Evolutionary conservation across 2,797 vertebrate species (phyloP).

Genomic region (Danio tinwini): DNA sequence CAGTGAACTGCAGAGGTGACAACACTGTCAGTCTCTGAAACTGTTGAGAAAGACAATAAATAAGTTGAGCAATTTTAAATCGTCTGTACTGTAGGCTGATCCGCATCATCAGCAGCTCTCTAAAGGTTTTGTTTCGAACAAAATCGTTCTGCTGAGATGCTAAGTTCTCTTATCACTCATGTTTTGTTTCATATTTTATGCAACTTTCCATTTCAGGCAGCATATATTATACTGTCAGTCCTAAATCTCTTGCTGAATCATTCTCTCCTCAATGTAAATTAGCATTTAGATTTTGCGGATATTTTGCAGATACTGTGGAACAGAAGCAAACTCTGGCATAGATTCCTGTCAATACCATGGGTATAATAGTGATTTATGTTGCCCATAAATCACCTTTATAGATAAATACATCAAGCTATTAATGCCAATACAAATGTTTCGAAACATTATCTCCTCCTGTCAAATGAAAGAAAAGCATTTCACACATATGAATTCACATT

Average conservation of each 20-base stretch:
- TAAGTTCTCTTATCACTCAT: constrained; percentile 6
- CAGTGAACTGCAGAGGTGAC: constrained; percentile 4
- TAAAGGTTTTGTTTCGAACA: background rate
- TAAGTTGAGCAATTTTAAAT: constrained; percentile 18
- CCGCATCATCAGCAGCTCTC: constrained; percentile 30
- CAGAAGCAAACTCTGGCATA: background rate
- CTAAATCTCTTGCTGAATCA: background rate
- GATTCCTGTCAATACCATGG: background rate
- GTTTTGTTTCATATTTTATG: constrained; percentile 35
- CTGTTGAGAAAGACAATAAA: constrained; percentile 39
- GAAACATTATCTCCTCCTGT: no score
- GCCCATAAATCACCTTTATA: no score
- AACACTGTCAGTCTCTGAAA: constrained; percentile 25
- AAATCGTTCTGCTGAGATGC: constrained; percentile 6
- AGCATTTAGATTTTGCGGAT: background rate
- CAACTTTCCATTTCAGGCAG: background rate
- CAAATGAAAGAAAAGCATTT: no score
- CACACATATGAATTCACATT: no score
- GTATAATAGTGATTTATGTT: no score
- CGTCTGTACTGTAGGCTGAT: background rate
- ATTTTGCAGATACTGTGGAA: background rate
- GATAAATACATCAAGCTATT: no score
- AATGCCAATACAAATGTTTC: no score
- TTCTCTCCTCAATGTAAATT: background rate
- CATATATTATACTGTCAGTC: background rate